Percentiles rank a stretch among this genome's conserved stretches.
Evolutionary conservation across 2,113 vertebrate genomes (phyloP).

Genomic region (Macrotus californicus): DNA sequence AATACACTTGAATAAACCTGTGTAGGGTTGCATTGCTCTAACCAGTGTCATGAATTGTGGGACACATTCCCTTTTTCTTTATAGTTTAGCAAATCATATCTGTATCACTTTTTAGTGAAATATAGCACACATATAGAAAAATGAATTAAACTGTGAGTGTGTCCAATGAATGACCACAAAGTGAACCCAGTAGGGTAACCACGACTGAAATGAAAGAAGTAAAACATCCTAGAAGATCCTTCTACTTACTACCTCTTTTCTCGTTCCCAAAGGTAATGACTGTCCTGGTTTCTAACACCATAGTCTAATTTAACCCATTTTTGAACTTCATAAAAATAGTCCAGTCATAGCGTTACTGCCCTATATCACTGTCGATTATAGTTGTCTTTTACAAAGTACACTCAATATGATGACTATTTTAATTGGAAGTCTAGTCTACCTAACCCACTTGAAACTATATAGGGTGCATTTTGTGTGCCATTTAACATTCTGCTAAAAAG

Average conservation of each 20-base stretch:
- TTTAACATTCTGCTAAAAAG: background rate
- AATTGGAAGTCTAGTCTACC: background rate
- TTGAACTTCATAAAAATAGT: background rate
- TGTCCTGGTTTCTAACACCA: background rate
- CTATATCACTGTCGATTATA: background rate
- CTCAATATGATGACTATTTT: background rate
- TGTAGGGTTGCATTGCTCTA: background rate
- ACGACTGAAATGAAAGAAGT: background rate
- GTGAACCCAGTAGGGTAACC: background rate
- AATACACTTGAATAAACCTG: background rate
- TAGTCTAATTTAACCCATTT: background rate
- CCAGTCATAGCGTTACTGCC: background rate
- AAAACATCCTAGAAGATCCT: background rate
- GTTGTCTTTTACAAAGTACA: background rate
- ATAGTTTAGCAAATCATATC: background rate
- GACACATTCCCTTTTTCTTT: background rate
- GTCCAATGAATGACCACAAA: background rate
- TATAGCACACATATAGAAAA: background rate
- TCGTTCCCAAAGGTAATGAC: background rate
- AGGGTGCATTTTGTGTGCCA: background rate
- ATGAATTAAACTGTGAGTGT: background rate
- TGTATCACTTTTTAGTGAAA: background rate
- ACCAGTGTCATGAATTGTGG: background rate
- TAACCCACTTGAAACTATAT: background rate
- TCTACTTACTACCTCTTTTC: background rate